These are phyloP conservation scores for Drosophila hydei DNA, from an alignment of 1,140 invertebrate genomes.

Conservation along the genomic window DNA sequence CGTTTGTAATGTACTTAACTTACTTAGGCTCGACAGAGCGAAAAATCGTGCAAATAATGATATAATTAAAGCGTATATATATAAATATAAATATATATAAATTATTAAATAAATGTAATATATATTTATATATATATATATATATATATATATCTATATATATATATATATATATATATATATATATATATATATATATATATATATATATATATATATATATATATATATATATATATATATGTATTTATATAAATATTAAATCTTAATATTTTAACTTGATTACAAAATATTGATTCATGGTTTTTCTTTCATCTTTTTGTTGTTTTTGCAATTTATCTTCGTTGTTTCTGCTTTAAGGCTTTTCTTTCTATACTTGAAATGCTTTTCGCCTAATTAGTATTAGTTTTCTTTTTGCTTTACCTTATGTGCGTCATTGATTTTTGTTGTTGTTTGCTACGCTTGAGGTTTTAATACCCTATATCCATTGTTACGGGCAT, in stretches of 20 bases:
- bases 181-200: too few species aligned
- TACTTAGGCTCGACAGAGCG: background rate
- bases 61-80: background rate
- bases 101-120: too few species aligned
- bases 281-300: constrained; percentile 31
- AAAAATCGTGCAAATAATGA: background rate
- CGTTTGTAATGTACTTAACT: background rate
- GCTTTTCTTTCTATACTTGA: constrained; percentile 26
- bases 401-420: constrained; percentile 36
- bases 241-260: too few species aligned
- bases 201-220: too few species aligned
- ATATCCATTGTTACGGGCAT: background rate
- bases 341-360: background rate
- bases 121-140: too few species aligned
- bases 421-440: constrained; percentile 38
- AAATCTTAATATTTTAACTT: constrained; percentile 22
- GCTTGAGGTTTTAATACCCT: constrained; percentile 26
- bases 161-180: too few species aligned
- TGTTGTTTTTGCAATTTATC: background rate
- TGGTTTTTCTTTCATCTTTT: constrained; percentile 18
- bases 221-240: too few species aligned
- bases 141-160: too few species aligned
- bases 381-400: constrained; percentile 65
- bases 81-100: too few species aligned
- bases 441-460: constrained; percentile 21